Evolutionary conservation across 2,888 invertebrate genomes (phyloP).

Genomic region (Sceliomorpha sp.): DNA sequence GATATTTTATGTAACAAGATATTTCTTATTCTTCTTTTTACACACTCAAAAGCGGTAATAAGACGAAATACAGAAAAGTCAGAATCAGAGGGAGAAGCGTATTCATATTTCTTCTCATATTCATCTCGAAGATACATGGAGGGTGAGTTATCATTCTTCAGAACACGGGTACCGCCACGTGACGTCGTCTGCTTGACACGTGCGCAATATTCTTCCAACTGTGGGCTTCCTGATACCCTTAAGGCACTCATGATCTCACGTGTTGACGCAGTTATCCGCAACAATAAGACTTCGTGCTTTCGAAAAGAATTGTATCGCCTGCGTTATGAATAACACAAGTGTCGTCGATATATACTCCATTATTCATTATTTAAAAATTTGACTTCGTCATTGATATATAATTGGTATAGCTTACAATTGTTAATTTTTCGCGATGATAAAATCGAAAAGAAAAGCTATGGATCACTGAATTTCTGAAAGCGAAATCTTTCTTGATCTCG

Average conservation of each 20-base stretch:
- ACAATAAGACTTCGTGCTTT: constrained; percentile 10
- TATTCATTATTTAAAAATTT: background rate
- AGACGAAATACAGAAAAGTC: background rate
- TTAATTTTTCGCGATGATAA: too few relatives aligned
- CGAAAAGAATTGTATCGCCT: background rate
- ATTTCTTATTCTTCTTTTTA: too few relatives aligned
- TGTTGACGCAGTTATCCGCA: constrained; percentile 29
- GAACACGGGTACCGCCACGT: constrained; percentile 66
- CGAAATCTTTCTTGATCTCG: constrained; percentile 15
- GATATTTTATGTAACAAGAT: too few relatives aligned
- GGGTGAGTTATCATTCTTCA: constrained; percentile 50
- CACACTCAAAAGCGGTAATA: background rate
- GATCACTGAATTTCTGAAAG: background rate
- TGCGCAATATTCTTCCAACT: constrained; percentile 48
- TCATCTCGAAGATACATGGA: constrained; percentile 7
- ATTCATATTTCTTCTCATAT: constrained; percentile 45
- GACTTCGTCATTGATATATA: too few relatives aligned
- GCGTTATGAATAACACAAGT: too few relatives aligned
- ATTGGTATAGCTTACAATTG: too few relatives aligned
- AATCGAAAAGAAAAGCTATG: too few relatives aligned
- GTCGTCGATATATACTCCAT: background rate
- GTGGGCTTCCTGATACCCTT: constrained; percentile 16
- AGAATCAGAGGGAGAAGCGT: background rate
- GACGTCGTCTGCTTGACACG: constrained; percentile 59
- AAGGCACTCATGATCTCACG: constrained; percentile 24